phyloP scores from a whole-genome alignment of 2,797 vertebrate genomes.

The Hydrophis major region DNA sequence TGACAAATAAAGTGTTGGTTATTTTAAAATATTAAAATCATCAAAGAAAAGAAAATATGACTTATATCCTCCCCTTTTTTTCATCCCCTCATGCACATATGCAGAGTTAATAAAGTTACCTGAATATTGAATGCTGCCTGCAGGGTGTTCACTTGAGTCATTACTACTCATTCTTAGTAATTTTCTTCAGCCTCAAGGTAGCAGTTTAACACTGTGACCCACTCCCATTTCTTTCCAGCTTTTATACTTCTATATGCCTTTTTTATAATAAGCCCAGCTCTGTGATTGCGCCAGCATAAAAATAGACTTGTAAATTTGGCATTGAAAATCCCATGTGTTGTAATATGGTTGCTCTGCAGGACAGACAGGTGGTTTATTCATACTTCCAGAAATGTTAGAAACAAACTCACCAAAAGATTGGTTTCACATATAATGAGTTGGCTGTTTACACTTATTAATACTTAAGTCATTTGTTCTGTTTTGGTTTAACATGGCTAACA shows the following conservation, averaged over 20 bases:
- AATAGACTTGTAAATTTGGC: conserved; percentile 34
- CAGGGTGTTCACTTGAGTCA: conserved; percentile 26
- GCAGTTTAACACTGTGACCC: conserved; percentile 35
- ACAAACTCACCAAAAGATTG: conserved; percentile 26
- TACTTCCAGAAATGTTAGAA: conserved; percentile 13
- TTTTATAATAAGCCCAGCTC: conserved; percentile 1
- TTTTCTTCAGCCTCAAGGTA: conserved; percentile 43
- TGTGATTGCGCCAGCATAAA: conserved; percentile 42
- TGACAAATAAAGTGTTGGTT: not conserved
- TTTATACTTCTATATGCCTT: conserved; percentile 40
- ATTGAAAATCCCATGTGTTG: conserved; percentile 22
- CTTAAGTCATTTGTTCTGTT: conserved; percentile 11
- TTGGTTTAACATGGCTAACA: not conserved
- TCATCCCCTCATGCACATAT: not conserved
- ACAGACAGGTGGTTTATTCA: conserved; percentile 7
- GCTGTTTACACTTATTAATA: conserved; percentile 15
- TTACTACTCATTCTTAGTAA: conserved; percentile 31
- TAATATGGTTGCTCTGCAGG: conserved; percentile 29
- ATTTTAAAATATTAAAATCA: conserved; percentile 28
- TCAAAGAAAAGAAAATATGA: not conserved
- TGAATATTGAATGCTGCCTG: conserved; percentile 30
- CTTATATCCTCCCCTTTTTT: not conserved
- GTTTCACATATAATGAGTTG: not conserved
- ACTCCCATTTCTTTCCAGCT: not conserved
- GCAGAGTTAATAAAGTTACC: conserved; percentile 34